Evolutionary conservation across 2,888 invertebrate genomes (phyloP), one percentile per base, ranked within the genome.

Genomic region (Nemurella pictetii): DNA sequence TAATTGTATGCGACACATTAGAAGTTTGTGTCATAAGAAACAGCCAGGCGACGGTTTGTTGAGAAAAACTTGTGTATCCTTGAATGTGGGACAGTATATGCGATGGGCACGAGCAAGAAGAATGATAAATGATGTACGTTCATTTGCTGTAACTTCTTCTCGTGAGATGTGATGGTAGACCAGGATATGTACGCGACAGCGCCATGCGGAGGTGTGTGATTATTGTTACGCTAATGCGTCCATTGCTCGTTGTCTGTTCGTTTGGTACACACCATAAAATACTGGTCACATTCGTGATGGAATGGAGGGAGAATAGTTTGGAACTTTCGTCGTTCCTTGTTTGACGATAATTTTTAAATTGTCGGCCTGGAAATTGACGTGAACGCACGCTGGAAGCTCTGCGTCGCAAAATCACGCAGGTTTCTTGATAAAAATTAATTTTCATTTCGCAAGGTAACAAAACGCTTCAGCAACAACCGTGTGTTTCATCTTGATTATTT

Each of bases 81-180:
- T 75, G 75, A 28, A 27, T 28, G 75, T 75, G 55, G 55, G 55
- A 3, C 55, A 55, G 15, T 55, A 12, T 55, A 12, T 55, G 55
- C 20, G 55, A 55, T 55, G 20, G 55, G 55, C 55, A 55, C 55
- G 55, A 55, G 27, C 28, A 26, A 75, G 28, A 28, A 75, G 75
- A 75, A 75, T 75, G 75, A 75, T 75, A 75, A 75, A 75, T 75
- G 75, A 75, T 28, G 75, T n/a, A 75, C 75, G 75, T 75, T 28
- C 28, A 75, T 75, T 75, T 75, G 28, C 75, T 28, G 55, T 55
- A 55, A 75, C 75, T 26, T 75, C 75, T 75, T 75, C 27, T 75
- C 75, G 75, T 75, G 75, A 75, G 26, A 75, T 75, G 75, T 27
- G 75, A 75, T 27, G 28, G 75, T 26, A 20, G 20, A n/a, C 75